Base-by-base conservation (phyloP, 2,797 vertebrate species). In the Pangasius larnaudii region DNA sequence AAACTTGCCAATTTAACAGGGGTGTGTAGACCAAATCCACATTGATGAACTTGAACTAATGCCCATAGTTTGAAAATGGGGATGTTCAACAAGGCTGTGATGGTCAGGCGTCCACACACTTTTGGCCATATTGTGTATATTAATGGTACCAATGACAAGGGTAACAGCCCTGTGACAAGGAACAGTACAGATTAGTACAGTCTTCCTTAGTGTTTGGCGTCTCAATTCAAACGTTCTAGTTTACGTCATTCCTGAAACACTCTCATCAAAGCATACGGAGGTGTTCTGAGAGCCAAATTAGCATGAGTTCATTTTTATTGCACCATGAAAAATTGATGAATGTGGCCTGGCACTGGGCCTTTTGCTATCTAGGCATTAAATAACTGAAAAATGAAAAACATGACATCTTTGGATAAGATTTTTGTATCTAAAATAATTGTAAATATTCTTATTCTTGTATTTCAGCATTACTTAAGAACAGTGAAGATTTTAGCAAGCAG, bases 351-450 rank as follows among this genome's bases (percentile, higher is more conserved):
- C 59, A 65, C 59, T 83, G 59, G 59, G 13, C 10, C 42, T 6
- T 16, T 39, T 22, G 51, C 51, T 36, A 19, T 6, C 36, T 56
- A 80, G 77, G 51, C 30, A 58, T 58, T 53, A 8, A 53, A 78
- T n/a, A n/a, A 78, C 49, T 16, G 75, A 77, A 51, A 51, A 77
- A 77, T n/a, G n/a, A n/a, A n/a, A n/a, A n/a, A 77, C 42, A 18
- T 36, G 16, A 36, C 19, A 49, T 27, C 24, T 24, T 49, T 30
- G n/a, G 24, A 14, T 78, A 6, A 30, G 42, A 74, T 39, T 72
- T 72, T 39, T 72, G 24, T 24, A 49, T 75, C 7, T 46, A 27
- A 75, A 46, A 75, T 75, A 39, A 75, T 27, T 27, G 1, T 9
- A 2, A 33, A 72, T 39, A 72, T 39, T 1, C 36, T n/a, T 27